Evolutionary conservation across 2,888 invertebrate species (phyloP).

Genomic region (Sceliomorpha sp.): DNA sequence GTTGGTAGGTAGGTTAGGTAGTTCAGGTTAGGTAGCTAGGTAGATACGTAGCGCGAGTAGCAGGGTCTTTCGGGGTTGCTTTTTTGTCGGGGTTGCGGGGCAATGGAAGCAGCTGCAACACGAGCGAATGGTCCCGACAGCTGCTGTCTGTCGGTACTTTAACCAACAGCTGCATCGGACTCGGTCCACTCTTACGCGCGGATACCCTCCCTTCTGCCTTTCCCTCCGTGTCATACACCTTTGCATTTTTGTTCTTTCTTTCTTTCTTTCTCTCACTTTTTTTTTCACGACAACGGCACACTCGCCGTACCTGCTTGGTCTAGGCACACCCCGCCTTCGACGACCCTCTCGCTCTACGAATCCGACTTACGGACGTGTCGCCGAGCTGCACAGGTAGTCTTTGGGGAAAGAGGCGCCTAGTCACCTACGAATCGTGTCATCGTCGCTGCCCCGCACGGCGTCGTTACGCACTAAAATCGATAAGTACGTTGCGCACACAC

Average conservation of each 20-base stretch:
- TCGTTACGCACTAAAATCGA: constrained; percentile 61
- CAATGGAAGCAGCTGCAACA: constrained; percentile 72
- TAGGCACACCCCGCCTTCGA: constrained; percentile 24
- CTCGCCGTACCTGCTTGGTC: constrained; percentile 35
- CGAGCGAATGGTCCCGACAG: constrained; percentile 69
- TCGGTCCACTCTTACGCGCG: constrained; percentile 47
- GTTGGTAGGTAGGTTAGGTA: constrained; percentile 5
- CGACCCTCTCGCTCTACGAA: constrained; percentile 31
- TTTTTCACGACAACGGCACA: background rate
- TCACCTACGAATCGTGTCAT: constrained; percentile 7
- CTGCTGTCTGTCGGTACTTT: constrained; percentile 75
- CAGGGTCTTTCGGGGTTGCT: constrained; percentile 64
- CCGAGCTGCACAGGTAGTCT: constrained; percentile 11
- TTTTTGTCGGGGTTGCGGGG: constrained; percentile 65
- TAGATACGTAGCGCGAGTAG: constrained; percentile 11
- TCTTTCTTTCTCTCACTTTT: background rate
- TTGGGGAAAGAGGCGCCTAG: constrained; percentile 15
- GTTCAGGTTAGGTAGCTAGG: background rate
- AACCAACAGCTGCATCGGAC: constrained; percentile 76
- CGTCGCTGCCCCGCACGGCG: constrained; percentile 24
- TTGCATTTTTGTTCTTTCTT: constrained; percentile 31
- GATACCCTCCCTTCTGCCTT: constrained; percentile 42
- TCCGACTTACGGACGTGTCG: constrained; percentile 10
- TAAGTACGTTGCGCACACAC: constrained; percentile 65
- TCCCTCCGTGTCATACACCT: constrained; percentile 43